phyloP scores from a whole-genome alignment of 1,140 invertebrate genomes.

The Drosophila baimaii region DNA sequence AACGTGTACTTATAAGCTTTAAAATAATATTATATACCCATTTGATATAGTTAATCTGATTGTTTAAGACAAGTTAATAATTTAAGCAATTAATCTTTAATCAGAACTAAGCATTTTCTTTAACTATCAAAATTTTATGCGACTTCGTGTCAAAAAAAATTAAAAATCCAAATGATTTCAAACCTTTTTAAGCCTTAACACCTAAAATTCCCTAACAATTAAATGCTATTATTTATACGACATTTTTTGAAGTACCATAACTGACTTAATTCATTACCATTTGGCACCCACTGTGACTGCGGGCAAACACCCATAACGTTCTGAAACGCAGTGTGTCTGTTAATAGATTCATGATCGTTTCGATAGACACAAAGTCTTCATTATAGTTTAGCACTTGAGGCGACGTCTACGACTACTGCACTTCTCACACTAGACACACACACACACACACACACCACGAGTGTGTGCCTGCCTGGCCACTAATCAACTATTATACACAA shows the following conservation, averaged over 20 bases:
- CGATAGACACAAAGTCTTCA: constrained; percentile 40
- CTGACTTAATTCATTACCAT: constrained; percentile 16
- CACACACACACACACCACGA: background rate
- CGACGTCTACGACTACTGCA: constrained; percentile 30
- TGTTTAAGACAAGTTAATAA: background rate
- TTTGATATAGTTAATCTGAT: no score
- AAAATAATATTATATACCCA: no score
- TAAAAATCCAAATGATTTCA: background rate
- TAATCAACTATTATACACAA: constrained; percentile 33
- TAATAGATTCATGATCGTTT: constrained; percentile 36
- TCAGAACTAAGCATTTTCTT: no score
- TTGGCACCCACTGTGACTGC: constrained; percentile 6
- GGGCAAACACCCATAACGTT: constrained; percentile 1
- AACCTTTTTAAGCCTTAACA: background rate
- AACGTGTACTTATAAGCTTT: no score
- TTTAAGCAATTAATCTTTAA: background rate
- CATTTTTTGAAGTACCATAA: background rate
- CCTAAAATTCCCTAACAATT: background rate
- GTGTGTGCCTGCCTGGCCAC: constrained; percentile 13
- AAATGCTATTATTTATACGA: background rate
- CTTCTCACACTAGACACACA: constrained; percentile 1
- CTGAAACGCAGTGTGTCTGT: constrained; percentile 7
- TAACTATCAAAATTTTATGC: background rate
- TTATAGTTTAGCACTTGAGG: constrained; percentile 41
- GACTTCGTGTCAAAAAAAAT: no score